Percentiles rank a stretch among this genome's conserved stretches.
These are phyloP conservation scores for Drosophila atroscutellata DNA, from an alignment of 2,888 invertebrate species.

Conservation along the genomic window DNA sequence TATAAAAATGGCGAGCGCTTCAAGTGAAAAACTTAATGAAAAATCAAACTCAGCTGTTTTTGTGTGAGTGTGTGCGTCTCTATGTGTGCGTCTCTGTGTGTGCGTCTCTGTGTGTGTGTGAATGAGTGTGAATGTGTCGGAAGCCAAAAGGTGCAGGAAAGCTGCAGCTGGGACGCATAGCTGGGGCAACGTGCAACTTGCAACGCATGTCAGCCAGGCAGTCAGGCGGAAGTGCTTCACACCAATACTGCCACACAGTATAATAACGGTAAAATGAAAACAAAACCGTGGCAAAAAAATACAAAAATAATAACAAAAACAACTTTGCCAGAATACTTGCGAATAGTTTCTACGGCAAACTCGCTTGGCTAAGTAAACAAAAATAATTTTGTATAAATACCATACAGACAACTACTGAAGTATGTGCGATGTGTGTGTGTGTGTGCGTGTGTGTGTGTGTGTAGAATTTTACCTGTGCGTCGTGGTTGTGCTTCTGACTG, in stretches of 20 bases:
- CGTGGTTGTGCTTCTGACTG: constrained; percentile 35
- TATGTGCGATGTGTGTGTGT: not conserved
- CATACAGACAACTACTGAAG: constrained; percentile 13
- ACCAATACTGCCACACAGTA: constrained; percentile 53
- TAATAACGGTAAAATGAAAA: constrained; percentile 48
- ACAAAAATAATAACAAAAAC: constrained; percentile 2
- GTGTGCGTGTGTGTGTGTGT: not conserved
- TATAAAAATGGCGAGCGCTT: constrained; percentile 24
- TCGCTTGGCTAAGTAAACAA: constrained; percentile 57
- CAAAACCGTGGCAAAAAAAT: constrained; percentile 28
- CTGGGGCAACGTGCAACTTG: constrained; percentile 23
- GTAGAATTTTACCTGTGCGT: constrained; percentile 10
- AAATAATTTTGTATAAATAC: constrained; percentile 65
- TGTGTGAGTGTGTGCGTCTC: not conserved
- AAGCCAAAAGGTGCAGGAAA: constrained; percentile 63
- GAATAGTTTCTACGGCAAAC: constrained; percentile 37
- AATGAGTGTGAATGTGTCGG: constrained; percentile 35
- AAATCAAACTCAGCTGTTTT: constrained; percentile 46
- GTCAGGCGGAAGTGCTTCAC: constrained; percentile 75
- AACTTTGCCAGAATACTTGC: constrained; percentile 37
- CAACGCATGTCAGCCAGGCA: constrained; percentile 72
- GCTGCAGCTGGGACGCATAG: constrained; percentile 32
- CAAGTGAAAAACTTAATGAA: constrained; percentile 67
- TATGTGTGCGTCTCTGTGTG: not conserved
- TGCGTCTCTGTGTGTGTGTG: too few relatives aligned